Conservation (phyloP, 2,797 vertebrate species). For the Manis crassicaudata region DNA sequence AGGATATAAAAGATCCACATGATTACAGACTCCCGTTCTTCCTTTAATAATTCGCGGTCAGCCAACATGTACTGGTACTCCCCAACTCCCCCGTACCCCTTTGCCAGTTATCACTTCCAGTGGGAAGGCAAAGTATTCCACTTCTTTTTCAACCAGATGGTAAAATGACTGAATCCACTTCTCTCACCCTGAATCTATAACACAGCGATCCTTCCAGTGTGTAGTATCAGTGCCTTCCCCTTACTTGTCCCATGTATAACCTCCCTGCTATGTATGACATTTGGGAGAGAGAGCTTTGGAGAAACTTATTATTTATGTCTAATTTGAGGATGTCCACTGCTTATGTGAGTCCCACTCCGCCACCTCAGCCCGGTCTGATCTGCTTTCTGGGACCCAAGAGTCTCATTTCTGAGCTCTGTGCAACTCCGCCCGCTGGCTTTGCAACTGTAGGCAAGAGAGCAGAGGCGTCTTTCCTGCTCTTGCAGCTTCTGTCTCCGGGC, state of each 20-base stretch:
- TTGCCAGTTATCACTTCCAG: not conserved
- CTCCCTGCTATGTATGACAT: too few species aligned
- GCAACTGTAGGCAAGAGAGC: not conserved
- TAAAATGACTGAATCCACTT: not conserved
- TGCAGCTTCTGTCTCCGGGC: not conserved
- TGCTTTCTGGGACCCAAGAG: not conserved
- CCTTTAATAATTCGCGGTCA: not conserved
- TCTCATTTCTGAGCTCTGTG: not conserved
- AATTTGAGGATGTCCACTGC: not conserved
- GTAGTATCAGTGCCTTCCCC: not conserved
- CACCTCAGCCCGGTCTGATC: not conserved
- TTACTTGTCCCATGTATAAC: not conserved
- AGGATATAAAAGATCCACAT: not conserved
- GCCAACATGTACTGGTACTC: not conserved
- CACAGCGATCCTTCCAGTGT: not conserved
- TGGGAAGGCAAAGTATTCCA: not conserved
- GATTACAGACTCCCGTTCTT: not conserved
- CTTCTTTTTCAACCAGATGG: not conserved
- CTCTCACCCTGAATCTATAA: not conserved
- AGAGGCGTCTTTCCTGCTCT: not conserved
- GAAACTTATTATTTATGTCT: not conserved
- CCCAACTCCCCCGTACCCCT: fast-evolving
- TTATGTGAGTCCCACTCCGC: not conserved
- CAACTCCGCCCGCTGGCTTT: not conserved
- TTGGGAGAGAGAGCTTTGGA: not conserved